A percentile compares a stretch with the other conserved stretches of the same genome.
Conservation (phyloP, 2,888 invertebrate species). For the Crioceris asparagi region DNA sequence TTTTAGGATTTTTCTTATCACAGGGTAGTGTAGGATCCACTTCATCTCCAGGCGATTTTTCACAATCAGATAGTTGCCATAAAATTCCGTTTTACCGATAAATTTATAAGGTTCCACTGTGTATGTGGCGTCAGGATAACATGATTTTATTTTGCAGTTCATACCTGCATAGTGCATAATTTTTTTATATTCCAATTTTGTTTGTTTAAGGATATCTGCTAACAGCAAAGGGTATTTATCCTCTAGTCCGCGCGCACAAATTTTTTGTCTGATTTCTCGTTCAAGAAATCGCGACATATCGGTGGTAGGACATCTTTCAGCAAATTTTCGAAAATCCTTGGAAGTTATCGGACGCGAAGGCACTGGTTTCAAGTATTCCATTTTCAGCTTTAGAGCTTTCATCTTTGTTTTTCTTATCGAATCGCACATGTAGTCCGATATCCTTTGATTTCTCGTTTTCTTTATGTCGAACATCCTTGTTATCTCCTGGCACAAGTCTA, state of each 20-base stretch:
- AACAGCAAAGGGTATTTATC: conserved; percentile 43
- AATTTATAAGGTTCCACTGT: conserved; percentile 48
- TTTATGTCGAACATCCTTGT: no score
- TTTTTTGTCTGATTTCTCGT: conserved; percentile 46
- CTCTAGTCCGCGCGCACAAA: conserved; percentile 45
- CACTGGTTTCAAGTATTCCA: no score
- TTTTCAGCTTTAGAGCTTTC: no score
- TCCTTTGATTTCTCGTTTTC: no score
- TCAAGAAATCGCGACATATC: conserved; percentile 42
- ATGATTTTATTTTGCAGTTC: conserved; percentile 20
- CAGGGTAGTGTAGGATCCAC: conserved; percentile 50
- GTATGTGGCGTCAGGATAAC: conserved; percentile 47
- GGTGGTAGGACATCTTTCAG: conserved; percentile 12
- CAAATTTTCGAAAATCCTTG: conserved; percentile 14
- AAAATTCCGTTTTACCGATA: conserved; percentile 49
- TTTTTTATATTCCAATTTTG: conserved; percentile 46
- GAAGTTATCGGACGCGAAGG: no score
- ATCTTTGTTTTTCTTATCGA: no score
- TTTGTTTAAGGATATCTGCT: conserved; percentile 43
- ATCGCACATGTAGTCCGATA: no score
- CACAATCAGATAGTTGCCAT: conserved; percentile 45
- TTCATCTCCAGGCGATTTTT: conserved; percentile 45
- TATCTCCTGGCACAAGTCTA: no score
- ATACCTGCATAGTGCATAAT: conserved; percentile 34
- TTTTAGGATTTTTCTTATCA: conserved; percentile 48